These are phyloP conservation scores for Trididemnum clinides DNA, from an alignment of 23 tunicate genomes.

Conservation along the genomic window DNA sequence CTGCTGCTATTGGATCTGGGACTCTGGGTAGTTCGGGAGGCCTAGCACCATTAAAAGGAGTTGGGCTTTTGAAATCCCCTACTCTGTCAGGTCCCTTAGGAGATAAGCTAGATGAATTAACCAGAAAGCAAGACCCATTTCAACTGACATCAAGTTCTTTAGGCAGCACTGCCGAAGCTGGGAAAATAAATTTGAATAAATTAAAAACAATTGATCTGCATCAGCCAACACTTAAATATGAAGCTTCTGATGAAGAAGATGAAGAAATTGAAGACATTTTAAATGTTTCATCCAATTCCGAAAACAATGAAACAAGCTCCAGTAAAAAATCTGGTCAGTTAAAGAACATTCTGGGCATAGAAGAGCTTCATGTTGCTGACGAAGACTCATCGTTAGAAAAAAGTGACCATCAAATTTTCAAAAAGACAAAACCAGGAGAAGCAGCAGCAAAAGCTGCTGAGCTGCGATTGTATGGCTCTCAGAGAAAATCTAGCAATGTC, in stretches of 20 bases:
- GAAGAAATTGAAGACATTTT: conserved; percentile 50
- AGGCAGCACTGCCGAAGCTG: conserved; percentile 66
- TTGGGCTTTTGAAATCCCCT: conserved; percentile 16
- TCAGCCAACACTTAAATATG: conserved; percentile 71
- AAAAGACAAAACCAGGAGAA: conserved; percentile 26
- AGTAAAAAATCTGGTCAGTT: conserved; percentile 11
- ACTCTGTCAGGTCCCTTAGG: neutral
- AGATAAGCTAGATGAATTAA: neutral
- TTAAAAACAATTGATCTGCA: conserved; percentile 83
- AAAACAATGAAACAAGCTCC: neutral
- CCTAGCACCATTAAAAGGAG: conserved; percentile 65
- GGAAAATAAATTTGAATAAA: conserved; percentile 84
- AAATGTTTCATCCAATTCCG: conserved; percentile 78
- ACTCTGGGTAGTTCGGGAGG: conserved; percentile 5
- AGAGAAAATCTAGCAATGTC: neutral
- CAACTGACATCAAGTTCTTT: conserved; percentile 62
- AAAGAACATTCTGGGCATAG: conserved; percentile 41
- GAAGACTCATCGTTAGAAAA: conserved; percentile 3
- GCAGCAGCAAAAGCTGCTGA: conserved; percentile 69
- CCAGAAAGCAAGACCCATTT: conserved; percentile 27
- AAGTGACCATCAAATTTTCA: neutral
- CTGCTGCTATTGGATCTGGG: neutral
- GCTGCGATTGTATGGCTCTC: conserved; percentile 23
- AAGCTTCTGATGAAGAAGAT: conserved; percentile 78
- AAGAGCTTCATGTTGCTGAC: conserved; percentile 18